Conservation (phyloP, 2,888 invertebrate species). For the Epinotia ramella region DNA sequence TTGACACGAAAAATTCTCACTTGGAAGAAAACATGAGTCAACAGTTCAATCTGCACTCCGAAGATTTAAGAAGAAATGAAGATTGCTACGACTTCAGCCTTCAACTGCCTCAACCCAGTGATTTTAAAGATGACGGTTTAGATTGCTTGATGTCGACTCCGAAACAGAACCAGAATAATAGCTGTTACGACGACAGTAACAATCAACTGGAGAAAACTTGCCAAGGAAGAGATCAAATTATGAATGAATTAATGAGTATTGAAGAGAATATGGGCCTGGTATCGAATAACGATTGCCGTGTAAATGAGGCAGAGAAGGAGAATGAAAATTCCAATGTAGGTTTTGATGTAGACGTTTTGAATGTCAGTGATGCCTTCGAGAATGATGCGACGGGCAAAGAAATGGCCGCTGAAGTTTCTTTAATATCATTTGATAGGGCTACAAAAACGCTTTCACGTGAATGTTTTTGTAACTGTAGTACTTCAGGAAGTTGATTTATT, state of each 20-base stretch:
- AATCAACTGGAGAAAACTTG: slow-evolving; percentile 63
- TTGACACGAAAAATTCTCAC: slow-evolving; percentile 71
- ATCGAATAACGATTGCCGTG: slow-evolving; percentile 54
- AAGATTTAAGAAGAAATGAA: slow-evolving; percentile 71
- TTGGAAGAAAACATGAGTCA: slow-evolving; percentile 69
- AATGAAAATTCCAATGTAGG: slow-evolving; percentile 50
- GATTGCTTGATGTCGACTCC: slow-evolving; percentile 77
- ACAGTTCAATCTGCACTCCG: slow-evolving; percentile 70
- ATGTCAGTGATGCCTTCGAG: slow-evolving; percentile 46
- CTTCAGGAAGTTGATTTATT: no score
- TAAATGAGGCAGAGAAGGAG: slow-evolving; percentile 52
- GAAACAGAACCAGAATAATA: slow-evolving; percentile 66
- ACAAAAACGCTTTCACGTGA: no score
- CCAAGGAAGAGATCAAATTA: slow-evolving; percentile 75
- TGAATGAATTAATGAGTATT: slow-evolving; percentile 79
- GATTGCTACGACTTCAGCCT: slow-evolving; percentile 78
- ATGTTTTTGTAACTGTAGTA: no score
- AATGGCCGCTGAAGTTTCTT: slow-evolving; percentile 49
- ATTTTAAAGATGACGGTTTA: slow-evolving; percentile 73
- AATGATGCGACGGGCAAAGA: slow-evolving; percentile 47
- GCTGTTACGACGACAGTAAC: slow-evolving; percentile 57
- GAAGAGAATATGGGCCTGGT: slow-evolving; percentile 71
- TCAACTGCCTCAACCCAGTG: slow-evolving; percentile 70
- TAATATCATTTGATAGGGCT: no score
- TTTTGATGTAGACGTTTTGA: slow-evolving; percentile 50